phyloP scores from a whole-genome alignment of 2,888 invertebrate genomes.

The Malthinus flaveolus region DNA sequence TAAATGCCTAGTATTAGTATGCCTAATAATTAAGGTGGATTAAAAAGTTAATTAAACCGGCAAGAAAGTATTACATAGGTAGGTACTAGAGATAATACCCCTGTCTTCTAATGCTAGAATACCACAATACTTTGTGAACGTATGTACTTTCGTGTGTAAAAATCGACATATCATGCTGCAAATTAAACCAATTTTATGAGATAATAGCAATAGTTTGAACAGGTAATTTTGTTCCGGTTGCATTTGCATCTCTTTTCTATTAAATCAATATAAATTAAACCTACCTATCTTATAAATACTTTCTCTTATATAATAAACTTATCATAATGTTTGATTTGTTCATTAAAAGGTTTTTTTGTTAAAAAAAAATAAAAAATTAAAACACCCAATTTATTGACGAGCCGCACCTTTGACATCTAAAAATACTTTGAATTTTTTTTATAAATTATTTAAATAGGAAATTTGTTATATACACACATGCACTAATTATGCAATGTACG shows the following conservation, averaged over 20 bases:
- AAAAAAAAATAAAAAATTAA: not conserved
- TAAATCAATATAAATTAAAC: not conserved
- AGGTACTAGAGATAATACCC: no score
- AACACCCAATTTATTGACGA: not conserved
- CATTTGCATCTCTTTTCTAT: not conserved
- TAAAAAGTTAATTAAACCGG: no score
- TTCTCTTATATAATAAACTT: conserved; percentile 10
- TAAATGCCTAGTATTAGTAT: no score
- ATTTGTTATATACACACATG: not conserved
- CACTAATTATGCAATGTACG: conserved; percentile 1
- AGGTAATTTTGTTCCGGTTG: conserved; percentile 2
- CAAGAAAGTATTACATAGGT: no score
- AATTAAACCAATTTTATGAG: no score
- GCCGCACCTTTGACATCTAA: not conserved
- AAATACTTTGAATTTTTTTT: not conserved
- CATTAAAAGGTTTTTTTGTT: conserved; percentile 7
- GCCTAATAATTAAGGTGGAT: no score
- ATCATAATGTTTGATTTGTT: conserved; percentile 9
- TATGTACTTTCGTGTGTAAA: no score
- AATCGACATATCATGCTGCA: no score
- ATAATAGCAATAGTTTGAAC: no score
- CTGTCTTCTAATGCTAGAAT: no score
- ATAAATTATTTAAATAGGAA: conserved; percentile 1
- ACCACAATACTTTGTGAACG: no score
- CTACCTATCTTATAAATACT: conserved; percentile 3